These are phyloP conservation scores for Chiloscyllium plagiosum DNA, from an alignment of 2,113 vertebrate genomes.

Conservation along the genomic window DNA sequence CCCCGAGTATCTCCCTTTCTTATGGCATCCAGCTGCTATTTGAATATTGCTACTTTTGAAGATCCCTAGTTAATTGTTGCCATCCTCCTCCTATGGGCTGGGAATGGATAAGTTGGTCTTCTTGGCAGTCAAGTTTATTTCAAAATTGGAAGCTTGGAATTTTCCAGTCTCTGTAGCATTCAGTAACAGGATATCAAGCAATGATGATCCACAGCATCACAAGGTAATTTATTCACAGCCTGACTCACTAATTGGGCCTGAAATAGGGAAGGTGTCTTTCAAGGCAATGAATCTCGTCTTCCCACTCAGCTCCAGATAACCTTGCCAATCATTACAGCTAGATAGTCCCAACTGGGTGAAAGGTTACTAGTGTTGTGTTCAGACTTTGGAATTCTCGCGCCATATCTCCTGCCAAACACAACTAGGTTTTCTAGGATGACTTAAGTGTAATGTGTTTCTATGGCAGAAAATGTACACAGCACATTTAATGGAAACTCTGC, in stretches of 20 bases:
- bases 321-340: background rate
- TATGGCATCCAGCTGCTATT: background rate
- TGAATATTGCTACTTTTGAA: background rate
- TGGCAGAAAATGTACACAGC: background rate
- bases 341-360: background rate
- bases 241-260: background rate
- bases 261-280: background rate
- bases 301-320: background rate
- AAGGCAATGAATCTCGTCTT: background rate
- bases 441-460: background rate
- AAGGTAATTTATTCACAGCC: background rate
- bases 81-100: background rate
- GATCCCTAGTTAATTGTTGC: background rate
- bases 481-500: background rate
- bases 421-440: background rate
- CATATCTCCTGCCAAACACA: background rate
- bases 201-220: background rate
- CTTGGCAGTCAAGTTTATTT: background rate
- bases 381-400: background rate
- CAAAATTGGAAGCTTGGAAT: background rate
- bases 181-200: background rate
- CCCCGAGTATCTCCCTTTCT: background rate
- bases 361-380: background rate
- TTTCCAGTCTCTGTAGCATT: background rate
- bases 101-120: background rate